Conservation (phyloP, 2,113 vertebrate species). For the Callionymus lyra region DNA sequence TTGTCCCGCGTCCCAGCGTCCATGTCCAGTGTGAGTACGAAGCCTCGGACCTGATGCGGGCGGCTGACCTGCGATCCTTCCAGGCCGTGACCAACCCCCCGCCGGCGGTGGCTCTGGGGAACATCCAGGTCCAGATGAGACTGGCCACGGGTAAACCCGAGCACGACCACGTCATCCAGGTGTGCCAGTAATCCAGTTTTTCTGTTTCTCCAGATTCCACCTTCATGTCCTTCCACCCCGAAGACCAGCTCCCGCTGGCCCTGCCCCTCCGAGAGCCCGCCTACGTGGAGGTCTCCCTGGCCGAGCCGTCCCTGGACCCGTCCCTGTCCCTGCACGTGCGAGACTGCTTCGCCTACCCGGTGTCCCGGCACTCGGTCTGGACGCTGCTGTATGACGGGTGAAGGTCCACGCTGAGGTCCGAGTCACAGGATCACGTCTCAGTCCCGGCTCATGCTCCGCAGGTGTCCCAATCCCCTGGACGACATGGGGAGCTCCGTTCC, state of each 20-base stretch:
- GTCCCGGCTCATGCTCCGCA: conserved; percentile 3
- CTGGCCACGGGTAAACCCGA: conserved; percentile 49
- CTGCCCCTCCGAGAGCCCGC: conserved; percentile 31
- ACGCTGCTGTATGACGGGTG: conserved; percentile 59
- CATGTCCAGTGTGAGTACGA: conserved; percentile 49
- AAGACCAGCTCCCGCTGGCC: conserved; percentile 49
- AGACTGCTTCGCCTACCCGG: conserved; percentile 61
- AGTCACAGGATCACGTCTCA: background rate
- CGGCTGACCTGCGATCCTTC: conserved; percentile 17
- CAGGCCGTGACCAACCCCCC: conserved; percentile 36
- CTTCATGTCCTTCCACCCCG: conserved; percentile 44
- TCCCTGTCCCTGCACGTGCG: conserved; percentile 43
- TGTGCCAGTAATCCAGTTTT: background rate
- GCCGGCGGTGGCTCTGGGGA: conserved; percentile 40
- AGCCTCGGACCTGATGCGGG: conserved; percentile 7
- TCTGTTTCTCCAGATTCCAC: conserved; percentile 39
- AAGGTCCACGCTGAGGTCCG: background rate
- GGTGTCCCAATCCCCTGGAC: conserved; percentile 58
- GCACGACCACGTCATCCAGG: too few relatives aligned
- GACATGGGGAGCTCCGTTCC: conserved; percentile 48
- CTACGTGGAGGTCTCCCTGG: conserved; percentile 53
- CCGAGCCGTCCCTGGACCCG: conserved; percentile 37
- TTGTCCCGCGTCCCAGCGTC: conserved; percentile 21
- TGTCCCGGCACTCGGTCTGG: conserved; percentile 56
- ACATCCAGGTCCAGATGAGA: conserved; percentile 51